phyloP scores from a whole-genome alignment of 2,113 vertebrate genomes.

The Tragulus kanchil region DNA sequence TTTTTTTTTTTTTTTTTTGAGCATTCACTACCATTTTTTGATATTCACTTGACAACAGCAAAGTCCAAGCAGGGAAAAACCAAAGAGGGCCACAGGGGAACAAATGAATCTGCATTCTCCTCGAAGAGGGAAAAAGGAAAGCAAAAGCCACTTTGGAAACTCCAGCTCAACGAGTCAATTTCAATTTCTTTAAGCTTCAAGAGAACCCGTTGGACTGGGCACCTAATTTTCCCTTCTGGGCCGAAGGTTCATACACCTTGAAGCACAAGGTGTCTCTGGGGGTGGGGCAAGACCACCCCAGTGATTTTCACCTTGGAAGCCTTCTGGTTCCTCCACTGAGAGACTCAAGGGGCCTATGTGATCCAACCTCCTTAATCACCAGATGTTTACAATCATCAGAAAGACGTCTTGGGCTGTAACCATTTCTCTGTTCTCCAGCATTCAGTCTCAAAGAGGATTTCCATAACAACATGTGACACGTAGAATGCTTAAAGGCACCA shows the following conservation, averaged over 20 bases:
- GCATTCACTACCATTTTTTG: neutral
- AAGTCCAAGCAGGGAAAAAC: neutral
- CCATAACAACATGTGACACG: conserved; percentile 90
- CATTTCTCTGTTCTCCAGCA: conserved; percentile 85
- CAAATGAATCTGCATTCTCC: neutral
- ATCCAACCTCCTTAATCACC: conserved; percentile 90
- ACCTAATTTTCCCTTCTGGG: conserved; percentile 59
- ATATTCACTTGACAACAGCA: neutral
- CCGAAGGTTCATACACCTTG: neutral
- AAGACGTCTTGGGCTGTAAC: conserved; percentile 84
- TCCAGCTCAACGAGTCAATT: neutral
- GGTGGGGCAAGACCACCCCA: neutral
- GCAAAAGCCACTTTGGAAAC: neutral
- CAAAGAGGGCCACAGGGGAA: neutral
- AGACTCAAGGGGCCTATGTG: conserved; percentile 65
- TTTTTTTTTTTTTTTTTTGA: neutral
- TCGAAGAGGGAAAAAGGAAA: neutral
- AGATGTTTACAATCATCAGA: conserved; percentile 89
- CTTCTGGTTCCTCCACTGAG: neutral
- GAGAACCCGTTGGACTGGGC: neutral
- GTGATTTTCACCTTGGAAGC: conserved; percentile 14
- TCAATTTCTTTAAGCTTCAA: neutral
- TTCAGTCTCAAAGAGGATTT: conserved; percentile 88
- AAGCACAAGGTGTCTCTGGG: neutral
- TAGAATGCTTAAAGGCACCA: conserved; percentile 89